Conservation (phyloP, 2,113 vertebrate species). For the Tamias sibiricus region DNA sequence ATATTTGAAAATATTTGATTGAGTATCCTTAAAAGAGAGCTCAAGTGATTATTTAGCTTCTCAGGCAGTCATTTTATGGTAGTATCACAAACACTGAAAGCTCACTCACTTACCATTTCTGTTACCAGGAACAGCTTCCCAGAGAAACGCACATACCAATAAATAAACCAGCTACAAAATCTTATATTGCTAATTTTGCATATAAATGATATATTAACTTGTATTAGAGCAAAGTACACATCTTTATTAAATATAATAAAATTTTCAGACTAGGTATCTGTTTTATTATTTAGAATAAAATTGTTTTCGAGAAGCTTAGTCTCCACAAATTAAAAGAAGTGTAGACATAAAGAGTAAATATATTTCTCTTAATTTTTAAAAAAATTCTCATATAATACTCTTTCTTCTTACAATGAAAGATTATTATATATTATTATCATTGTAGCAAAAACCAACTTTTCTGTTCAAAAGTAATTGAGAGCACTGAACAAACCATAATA, state of each 20-base stretch:
- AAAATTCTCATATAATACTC: slow-evolving; percentile 13
- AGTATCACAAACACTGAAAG: neutral
- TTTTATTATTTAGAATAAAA: slow-evolving; percentile 73
- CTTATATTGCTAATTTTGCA: slow-evolving; percentile 28
- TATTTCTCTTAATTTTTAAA: slow-evolving; percentile 62
- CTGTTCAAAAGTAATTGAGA: slow-evolving; percentile 14
- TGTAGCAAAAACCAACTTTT: slow-evolving; percentile 56
- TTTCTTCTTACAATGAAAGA: slow-evolving; percentile 50
- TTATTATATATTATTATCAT: slow-evolving; percentile 43
- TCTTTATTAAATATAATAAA: slow-evolving; percentile 61
- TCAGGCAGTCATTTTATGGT: neutral
- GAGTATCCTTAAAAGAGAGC: neutral
- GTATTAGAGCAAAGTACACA: slow-evolving; percentile 41
- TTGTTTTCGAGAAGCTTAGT: slow-evolving; percentile 50
- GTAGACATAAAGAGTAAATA: slow-evolving; percentile 8
- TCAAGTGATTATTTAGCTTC: neutral
- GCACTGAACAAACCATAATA: neutral
- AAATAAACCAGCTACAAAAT: slow-evolving; percentile 42
- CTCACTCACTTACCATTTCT: neutral
- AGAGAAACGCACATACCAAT: neutral
- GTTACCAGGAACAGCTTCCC: neutral
- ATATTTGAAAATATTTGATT: neutral
- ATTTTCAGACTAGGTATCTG: slow-evolving; percentile 67
- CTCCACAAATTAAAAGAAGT: slow-evolving; percentile 69
- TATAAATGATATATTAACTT: slow-evolving; percentile 41